Base-by-base conservation (phyloP, 2,888 invertebrate species). In the Cryptocephalus primarius region DNA sequence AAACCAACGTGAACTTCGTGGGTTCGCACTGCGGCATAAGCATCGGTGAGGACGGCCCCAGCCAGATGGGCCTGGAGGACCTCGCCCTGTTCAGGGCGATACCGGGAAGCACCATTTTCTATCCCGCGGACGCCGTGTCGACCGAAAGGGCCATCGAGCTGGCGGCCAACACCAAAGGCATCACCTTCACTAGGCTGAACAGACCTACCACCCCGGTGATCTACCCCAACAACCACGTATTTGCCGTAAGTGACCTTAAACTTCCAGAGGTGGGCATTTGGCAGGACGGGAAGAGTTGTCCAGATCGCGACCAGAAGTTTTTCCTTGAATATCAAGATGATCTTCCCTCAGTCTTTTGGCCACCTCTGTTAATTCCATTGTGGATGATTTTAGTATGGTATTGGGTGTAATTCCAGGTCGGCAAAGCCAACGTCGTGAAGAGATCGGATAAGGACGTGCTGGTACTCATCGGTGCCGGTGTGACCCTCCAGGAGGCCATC, bases 31-130 rank as follows among this genome's bases (percentile, higher is more conserved):
- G 92, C 70, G 99, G 99, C 39, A 88, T 96, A 14, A 93, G 93
- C 63, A 99, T 99, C 72, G 99, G 96, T 33, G 96, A 96, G 73
- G 97, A 97, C 73, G 97, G 97, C 0, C 97, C 99, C 12, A 92
- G 92, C 47, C 99, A 99, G 75, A 99, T 99, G 99, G 99, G 93
- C 4, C 77, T 99, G n/a, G 99, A 99, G 73, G 99, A 99, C 71
- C 69, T 99, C 48, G 90, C 94, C 1, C 78, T 99, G 78, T 99
- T 99, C 82, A 80, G 97, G 39, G 71, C 88, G 4, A 80, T 99
- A 54, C 93, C 96, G 45, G 86, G 86, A 49, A 77, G 80, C 53
- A 84, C 83, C 1, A 75, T 88, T 8, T 87, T 87, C 72, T 88
- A 88, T 61, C 87, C 87, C 41, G 75, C 85, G 36, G 99, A 99